Evolutionary conservation across 2,888 invertebrate species (phyloP), one percentile per base, ranked within the genome.

Genomic region (Ophion obscuratus): DNA sequence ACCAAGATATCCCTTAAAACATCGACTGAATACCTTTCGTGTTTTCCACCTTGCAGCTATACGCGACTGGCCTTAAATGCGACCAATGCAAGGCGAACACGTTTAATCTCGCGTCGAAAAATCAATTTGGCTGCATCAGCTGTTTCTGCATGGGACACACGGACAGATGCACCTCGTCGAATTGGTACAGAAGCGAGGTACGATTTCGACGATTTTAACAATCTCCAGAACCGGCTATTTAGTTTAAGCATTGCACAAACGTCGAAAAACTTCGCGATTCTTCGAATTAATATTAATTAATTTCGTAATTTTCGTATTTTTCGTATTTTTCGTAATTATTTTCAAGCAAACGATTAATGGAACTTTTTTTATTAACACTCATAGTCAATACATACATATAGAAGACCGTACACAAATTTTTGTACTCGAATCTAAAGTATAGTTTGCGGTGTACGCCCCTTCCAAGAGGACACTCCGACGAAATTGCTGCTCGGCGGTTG

Each of bases 81-180:
- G 97, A 98, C 93, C 96, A 97, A 93, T 99, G 99, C 95, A 96
- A 96, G 94, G 95, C 96, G 20, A 96, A 97, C 90, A 96, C 98
- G 1, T 99, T 98, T 96, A 96, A 97, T 93, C 95, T 99, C 85
- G 97, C 97, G 81, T 94, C 95, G 24, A 96, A 96, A 85, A 97
- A 97, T 91, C 96, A 96, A 89, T 96, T 97, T 89, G 99, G 99
- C 66, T 99, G 99, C 94, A 97, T 99, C 78, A 95, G 96, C 80
- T 99, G 99, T 94, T 99, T 99, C 97, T 99, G 99, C 94, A 97
- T 98, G 95, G 99, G 99, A 2, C 96, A 98, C 59, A 96, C 97
- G 0, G 95, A 95, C 57, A 95, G 96, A 88, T 99, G 99, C 93
- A 95, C 95, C 81, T 97, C 98, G 91, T 98, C 98, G 75, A 96